phyloP scores from a whole-genome alignment of 2,113 vertebrate species.

The Pholis gunnellus region DNA sequence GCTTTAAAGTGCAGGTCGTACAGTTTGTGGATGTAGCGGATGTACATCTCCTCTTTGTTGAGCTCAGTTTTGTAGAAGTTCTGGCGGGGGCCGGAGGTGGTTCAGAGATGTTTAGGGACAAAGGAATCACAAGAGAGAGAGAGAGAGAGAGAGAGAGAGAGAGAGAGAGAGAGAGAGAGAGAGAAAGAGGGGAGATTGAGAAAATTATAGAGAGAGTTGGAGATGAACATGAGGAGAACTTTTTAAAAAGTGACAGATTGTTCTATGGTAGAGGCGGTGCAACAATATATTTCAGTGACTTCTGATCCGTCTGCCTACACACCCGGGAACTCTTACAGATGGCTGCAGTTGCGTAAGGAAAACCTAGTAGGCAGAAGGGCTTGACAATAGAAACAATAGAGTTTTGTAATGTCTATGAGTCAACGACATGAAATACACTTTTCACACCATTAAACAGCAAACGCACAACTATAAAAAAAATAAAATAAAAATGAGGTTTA shows the following conservation, averaged over 20 bases:
- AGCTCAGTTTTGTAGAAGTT: slow-evolving; percentile 99
- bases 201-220: slow-evolving; percentile 4
- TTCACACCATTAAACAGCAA: not conserved
- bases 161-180: not conserved
- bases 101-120: not conserved
- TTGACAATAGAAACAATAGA: not conserved
- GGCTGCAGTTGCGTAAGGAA: slow-evolving; percentile 38
- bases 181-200: too few species aligned
- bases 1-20: slow-evolving; percentile 98
- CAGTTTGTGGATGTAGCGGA: slow-evolving; percentile 98
- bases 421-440: not conserved
- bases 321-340: slow-evolving; percentile 43
- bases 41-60: slow-evolving; percentile 99
- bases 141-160: not conserved
- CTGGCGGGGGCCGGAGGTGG: slow-evolving; percentile 76
- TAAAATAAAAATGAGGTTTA: not conserved
- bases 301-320: slow-evolving; percentile 44
- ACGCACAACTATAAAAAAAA: not conserved
- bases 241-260: slow-evolving; percentile 28
- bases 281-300: slow-evolving; percentile 22
- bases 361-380: not conserved
- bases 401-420: not conserved
- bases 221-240: slow-evolving; percentile 7
- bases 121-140: not conserved
- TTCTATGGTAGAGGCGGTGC: slow-evolving; percentile 18